Conservation (phyloP, 2,113 vertebrate genomes). For the Nothoprocta perdicaria region DNA sequence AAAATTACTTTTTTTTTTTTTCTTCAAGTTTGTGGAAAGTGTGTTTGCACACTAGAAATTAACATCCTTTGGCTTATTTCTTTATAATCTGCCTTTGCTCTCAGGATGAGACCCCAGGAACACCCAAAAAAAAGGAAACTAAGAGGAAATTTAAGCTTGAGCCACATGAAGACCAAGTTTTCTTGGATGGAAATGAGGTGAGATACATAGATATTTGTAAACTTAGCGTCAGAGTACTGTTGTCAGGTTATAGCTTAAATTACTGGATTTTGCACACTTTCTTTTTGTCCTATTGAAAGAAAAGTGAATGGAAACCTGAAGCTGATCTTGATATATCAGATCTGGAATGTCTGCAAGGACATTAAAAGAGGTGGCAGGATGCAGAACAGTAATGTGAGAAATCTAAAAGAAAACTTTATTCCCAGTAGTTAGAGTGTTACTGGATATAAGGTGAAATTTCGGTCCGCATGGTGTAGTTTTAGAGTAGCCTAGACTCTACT, state of each 20-base stretch:
- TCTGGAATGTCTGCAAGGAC: neutral
- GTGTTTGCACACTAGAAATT: neutral
- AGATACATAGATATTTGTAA: neutral
- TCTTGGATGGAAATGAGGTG: constrained; percentile 97
- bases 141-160: constrained; percentile 99
- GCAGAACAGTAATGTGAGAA: neutral
- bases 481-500: too few species aligned
- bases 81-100: neutral
- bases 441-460: neutral
- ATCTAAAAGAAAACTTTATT: neutral
- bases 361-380: neutral
- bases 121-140: constrained; percentile 97
- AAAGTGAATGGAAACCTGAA: neutral
- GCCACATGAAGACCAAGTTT: constrained; percentile 95
- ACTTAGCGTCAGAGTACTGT: accelerated
- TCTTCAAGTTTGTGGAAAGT: neutral
- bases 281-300: neutral
- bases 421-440: neutral
- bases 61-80: neutral
- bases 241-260: neutral
- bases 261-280: neutral
- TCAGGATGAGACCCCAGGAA: constrained; percentile 94
- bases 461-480: accelerated
- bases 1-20: neutral
- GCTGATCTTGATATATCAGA: neutral